Evolutionary conservation across 2,888 invertebrate species (phyloP), one percentile per base, ranked within the genome.

Genomic region (Lingula anatina): DNA sequence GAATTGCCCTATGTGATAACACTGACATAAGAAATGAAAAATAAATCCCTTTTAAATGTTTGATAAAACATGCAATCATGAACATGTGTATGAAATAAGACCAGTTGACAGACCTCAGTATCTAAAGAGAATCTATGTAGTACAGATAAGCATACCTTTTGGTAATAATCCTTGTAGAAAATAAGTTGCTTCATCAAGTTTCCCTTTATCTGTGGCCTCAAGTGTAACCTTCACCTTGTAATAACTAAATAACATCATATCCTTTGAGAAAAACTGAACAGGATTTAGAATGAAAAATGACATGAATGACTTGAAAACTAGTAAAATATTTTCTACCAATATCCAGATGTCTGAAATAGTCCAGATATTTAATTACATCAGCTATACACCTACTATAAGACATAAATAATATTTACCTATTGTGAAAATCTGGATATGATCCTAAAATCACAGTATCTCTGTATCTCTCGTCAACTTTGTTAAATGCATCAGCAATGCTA

Each of bases 371-470:
- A 39, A 9, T 18, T 18, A 39, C 40, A 21, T n/a, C 40, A 39
- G 12, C 7, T 18, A 21, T 39, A 15, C 9, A 39, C 21, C 18
- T n/a, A 18, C 12, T 31, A 31, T 31, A 15, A 31, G 15, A 15
- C 31, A 12, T 9, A 12, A 15, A 15, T 9, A 12, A 31, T 15
- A 12, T 31, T 31, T 57, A 78, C 77, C 73, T 73, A 64, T 80
- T 79, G 49, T 74, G 73, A 47, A 80, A 61, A 24, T 77, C 75
- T 18, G 84, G 83, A 66, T 84, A 84, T 24, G 83, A 83, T n/a
- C 83, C 84, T 60, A 84, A 78, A 23, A 75, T 76, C 23, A 83
- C 82, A 41, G 63, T 59, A 3, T 72, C 66, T 42, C 75, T 75
- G 66, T 76, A 82, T 50, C 73, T 71, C 21, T 75, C 68, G 20